Evolutionary conservation across 2,888 invertebrate species (phyloP).

Genomic region (Tenthredo amoena): DNA sequence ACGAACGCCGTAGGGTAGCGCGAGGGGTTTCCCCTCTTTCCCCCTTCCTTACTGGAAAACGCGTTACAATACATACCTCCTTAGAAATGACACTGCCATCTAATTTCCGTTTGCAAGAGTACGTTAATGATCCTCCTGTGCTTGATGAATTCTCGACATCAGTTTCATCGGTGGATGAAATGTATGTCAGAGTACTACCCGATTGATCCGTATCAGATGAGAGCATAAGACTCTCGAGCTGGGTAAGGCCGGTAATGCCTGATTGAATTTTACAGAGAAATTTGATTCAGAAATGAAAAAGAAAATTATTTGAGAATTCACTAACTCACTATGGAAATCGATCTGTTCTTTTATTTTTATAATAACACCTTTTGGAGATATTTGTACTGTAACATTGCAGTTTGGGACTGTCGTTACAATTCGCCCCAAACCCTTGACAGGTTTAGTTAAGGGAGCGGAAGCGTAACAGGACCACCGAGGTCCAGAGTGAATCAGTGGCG

Average conservation of each 20-base stretch:
- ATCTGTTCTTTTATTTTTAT: background rate
- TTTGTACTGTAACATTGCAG: too few relatives aligned
- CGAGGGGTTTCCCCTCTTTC: too few relatives aligned
- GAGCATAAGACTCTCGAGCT: too few relatives aligned
- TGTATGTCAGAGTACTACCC: background rate
- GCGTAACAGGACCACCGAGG: too few relatives aligned
- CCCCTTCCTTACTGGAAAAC: too few relatives aligned
- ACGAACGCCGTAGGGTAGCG: too few relatives aligned
- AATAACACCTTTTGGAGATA: background rate
- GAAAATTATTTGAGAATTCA: too few relatives aligned
- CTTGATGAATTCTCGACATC: background rate
- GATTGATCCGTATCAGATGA: background rate
- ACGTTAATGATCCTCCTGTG: background rate
- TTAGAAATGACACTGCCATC: background rate
- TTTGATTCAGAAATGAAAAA: too few relatives aligned
- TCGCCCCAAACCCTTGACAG: too few relatives aligned
- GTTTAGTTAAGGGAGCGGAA: too few relatives aligned
- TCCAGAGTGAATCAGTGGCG: too few relatives aligned
- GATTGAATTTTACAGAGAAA: background rate
- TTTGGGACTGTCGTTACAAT: too few relatives aligned
- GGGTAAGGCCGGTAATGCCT: background rate
- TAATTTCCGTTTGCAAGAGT: background rate
- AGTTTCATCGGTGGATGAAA: background rate
- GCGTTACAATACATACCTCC: background rate
- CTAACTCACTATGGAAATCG: background rate